Conservation (phyloP, 2,888 invertebrate species). For the Mechanitis mazaeus region DNA sequence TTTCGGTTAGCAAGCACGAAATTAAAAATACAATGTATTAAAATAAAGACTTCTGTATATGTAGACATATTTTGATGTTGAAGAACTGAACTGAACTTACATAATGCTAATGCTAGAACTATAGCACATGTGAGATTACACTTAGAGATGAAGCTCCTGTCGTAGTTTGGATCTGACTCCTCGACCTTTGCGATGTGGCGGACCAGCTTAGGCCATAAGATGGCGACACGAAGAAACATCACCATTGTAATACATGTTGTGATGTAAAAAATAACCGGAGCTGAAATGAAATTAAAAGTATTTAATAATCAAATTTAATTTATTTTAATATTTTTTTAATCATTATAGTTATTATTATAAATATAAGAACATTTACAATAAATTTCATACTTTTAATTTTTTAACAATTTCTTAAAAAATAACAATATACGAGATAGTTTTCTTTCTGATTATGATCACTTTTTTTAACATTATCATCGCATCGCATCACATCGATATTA, state of each 20-base stretch:
- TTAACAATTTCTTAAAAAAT: no score
- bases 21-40: neutral
- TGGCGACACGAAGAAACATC: slow-evolving; percentile 53
- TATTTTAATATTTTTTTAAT: neutral
- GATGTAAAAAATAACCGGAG: slow-evolving; percentile 56
- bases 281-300: slow-evolving; percentile 36
- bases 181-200: slow-evolving; percentile 49
- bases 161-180: slow-evolving; percentile 52
- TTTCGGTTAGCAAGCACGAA: neutral
- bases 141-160: slow-evolving; percentile 40
- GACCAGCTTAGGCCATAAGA: slow-evolving; percentile 51
- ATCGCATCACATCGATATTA: no score
- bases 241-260: slow-evolving; percentile 54
- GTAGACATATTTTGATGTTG: neutral
- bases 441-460: no score
- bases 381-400: no score
- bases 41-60: neutral
- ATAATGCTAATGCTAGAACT: slow-evolving; percentile 47
- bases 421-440: no score
- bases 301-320: neutral
- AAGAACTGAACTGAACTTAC: slow-evolving; percentile 38
- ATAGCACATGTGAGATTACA: slow-evolving; percentile 57
- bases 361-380: no score
- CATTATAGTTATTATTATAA: no score
- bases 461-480: no score